Evolutionary conservation across 2,888 invertebrate genomes (phyloP).

Genomic region (Phyto melanocephala): DNA sequence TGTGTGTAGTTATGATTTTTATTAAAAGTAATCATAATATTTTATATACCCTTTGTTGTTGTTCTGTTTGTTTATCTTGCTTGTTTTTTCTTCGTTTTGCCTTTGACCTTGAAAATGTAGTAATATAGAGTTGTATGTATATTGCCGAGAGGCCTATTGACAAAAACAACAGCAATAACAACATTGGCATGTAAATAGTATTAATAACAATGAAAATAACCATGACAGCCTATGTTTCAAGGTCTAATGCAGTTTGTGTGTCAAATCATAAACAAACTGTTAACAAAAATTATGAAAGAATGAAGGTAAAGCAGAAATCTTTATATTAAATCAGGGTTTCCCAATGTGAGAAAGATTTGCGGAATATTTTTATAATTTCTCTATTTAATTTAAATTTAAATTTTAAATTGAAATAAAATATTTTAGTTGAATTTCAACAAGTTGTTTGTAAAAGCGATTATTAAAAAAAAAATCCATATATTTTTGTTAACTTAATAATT

Average conservation of each 20-base stretch:
- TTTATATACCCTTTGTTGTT: not conserved
- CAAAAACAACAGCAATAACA: conserved; percentile 3
- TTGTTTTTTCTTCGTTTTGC: not conserved
- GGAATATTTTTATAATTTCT: too few relatives aligned
- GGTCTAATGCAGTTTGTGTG: conserved; percentile 30
- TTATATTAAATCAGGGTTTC: too few relatives aligned
- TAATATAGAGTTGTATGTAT: not conserved
- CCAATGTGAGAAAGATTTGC: too few relatives aligned
- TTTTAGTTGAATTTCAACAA: too few relatives aligned
- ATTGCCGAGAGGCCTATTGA: conserved; percentile 29
- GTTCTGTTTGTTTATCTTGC: not conserved
- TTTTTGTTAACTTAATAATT: too few relatives aligned
- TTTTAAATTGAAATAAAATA: too few relatives aligned
- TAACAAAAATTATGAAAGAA: not conserved
- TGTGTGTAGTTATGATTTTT: not conserved
- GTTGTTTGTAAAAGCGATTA: too few relatives aligned
- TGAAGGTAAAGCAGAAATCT: not conserved
- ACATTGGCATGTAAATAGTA: not conserved
- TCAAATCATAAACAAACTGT: conserved; percentile 39
- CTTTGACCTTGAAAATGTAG: conserved; percentile 47
- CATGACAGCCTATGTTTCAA: conserved; percentile 52
- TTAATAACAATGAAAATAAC: conserved; percentile 17
- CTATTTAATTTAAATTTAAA: too few relatives aligned
- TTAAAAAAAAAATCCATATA: too few relatives aligned
- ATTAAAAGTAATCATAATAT: not conserved